Base-by-base conservation (phyloP, 2,113 vertebrate species). In the Tachysurus fulvidraco region DNA sequence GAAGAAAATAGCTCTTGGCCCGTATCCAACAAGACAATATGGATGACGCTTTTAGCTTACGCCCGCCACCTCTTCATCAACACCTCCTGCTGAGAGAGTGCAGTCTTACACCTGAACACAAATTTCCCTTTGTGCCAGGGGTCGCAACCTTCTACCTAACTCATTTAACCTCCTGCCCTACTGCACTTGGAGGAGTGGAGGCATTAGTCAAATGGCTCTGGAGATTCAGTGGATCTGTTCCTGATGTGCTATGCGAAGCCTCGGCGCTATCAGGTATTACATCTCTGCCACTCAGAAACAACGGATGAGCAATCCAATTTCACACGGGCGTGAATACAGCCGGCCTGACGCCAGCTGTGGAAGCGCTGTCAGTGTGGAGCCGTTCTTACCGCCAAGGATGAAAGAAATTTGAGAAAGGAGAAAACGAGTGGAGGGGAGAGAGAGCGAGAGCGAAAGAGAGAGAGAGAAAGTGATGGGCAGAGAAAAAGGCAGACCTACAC, bases 291-390 rank as follows among this genome's bases (percentile, higher is more conserved):
- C 92, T 94, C 93, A 90, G 91, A 88, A 87, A 92, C 92, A 89
- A 92, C 91, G 90, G 90, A 94, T 94, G 93, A 94, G 92, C 94
- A 93, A 94, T 94, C 93, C 94, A 95, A 95, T 95, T 95, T 95
- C 93, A 94, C 94, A 95, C 93, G 93, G 88, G 90, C 90, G 64
- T 88, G 91, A 93, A 93, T 92, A 87, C 88, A 89, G 90, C 90
- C 90, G 91, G 91, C 86, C 88, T 17, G 50, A 81, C 77, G 57
- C 85, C 44, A 85, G 90, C 88, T 87, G 90, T 79, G 91, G 85
- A 88, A 86, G 86, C 88, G 83, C 81, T 84, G 81, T 84, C 86
- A 84, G 87, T 62, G 89, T 89, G 91, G 92, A 94, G 91, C 90
- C 84, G 57, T 88, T 89, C 91, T 88, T 21, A 85, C 60, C 76